Percentiles rank a stretch among this genome's conserved stretches.
Evolutionary conservation across 2,113 vertebrate species (phyloP).

Genomic region (Hirundichthys speculiger): DNA sequence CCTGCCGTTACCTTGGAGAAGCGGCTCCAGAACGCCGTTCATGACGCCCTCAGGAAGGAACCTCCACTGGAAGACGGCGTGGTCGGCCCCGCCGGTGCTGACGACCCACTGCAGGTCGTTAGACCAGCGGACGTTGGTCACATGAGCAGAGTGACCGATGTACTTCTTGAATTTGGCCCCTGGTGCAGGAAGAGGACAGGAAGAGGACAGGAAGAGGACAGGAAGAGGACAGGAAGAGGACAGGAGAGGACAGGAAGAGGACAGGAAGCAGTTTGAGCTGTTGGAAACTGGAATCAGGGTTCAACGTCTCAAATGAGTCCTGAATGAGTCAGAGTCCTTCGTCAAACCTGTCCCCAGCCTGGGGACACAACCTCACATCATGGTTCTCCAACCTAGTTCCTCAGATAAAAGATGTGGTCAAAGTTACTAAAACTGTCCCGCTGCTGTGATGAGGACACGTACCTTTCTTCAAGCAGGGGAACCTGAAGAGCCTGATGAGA

Average conservation of each 20-base stretch:
- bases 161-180: conserved; percentile 97
- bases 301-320: no score
- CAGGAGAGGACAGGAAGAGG: no score
- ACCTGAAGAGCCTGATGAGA: conserved; percentile 91
- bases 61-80: conserved; percentile 97
- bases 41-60: conserved; percentile 94
- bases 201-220: no score
- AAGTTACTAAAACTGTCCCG: neutral
- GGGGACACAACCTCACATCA: no score
- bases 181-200: conserved; percentile 54
- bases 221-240: no score
- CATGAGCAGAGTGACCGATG: conserved; percentile 94
- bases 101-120: conserved; percentile 95
- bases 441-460: neutral
- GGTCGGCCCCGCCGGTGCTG: conserved; percentile 95
- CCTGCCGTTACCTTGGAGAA: conserved; percentile 84
- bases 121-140: conserved; percentile 96
- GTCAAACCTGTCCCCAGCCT: no score
- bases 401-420: no score
- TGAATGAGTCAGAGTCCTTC: no score
- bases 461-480: conserved; percentile 97
- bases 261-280: no score
- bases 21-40: conserved; percentile 88
- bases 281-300: no score
- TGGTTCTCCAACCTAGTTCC: no score